Evolutionary conservation across 2,113 vertebrate genomes (phyloP), one percentile per base, ranked within the genome.

Genomic region (Himantopus leucocephalus): DNA sequence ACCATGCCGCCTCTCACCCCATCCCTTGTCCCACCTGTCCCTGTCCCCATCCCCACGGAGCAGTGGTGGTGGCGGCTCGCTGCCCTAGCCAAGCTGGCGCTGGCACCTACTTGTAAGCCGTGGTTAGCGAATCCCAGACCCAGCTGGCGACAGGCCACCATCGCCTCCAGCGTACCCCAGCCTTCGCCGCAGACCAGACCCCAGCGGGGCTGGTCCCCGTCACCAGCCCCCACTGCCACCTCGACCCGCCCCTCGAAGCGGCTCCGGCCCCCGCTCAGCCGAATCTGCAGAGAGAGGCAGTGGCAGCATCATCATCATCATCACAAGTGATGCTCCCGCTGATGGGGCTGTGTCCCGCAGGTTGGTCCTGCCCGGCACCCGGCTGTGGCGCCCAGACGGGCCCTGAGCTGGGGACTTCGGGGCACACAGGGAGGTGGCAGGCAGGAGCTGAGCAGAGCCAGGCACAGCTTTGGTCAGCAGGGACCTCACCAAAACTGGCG

Each of bases 51-150:
- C 39, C 63, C 86, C 0, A 2, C 1, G 2, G 50, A 90, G 85
- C 88, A 4, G 76, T 23, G 80, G n/a, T 80, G 96, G 63, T 41
- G 94, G 72, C 0, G 59, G 58, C 83, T 78, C 3, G 47, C 79
- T 72, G 93, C 74, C 68, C 73, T 48, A 35, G 56, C 67, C 35
- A 22, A 66, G 81, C 90, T 18, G 47, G 39, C 9, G 6, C n/a
- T 7, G 52, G 80, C 79, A 98, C 99, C 98, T 98, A 99, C 99
- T 99, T 99, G 98, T 88, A 99, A 96, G 91, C 98, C 99, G 29
- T 99, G 99, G 98, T 98, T 99, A 97, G 99, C 98, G 63, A 99
- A 99, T 98, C 99, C 99, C 94, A 99, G 97, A 80, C 99, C 99
- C 80, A 99, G 98, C 97, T 99, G 99, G 97, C 99, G 99, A 97